phyloP scores from a whole-genome alignment of 2,888 invertebrate genomes.

The Prosapia bicincta region DNA sequence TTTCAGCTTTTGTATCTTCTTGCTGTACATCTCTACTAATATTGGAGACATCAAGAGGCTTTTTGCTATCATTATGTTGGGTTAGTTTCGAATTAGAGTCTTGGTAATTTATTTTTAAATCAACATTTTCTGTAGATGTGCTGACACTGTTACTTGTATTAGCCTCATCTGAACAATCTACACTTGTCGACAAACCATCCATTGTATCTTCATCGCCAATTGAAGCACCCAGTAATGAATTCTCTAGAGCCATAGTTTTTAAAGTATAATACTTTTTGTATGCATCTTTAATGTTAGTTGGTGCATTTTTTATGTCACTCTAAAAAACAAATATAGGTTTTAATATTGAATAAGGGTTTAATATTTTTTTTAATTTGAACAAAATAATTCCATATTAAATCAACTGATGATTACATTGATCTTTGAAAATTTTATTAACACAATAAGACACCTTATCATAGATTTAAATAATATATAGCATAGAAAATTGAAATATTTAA shows the following conservation, averaged over 20 bases:
- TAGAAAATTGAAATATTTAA: no score
- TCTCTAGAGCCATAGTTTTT: constrained; percentile 70
- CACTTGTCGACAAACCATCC: constrained; percentile 34
- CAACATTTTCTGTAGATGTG: background rate
- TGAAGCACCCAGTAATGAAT: constrained; percentile 59
- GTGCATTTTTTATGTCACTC: constrained; percentile 78
- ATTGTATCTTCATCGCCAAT: constrained; percentile 43
- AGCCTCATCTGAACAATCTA: background rate
- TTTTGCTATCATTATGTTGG: no score
- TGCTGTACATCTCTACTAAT: constrained; percentile 39
- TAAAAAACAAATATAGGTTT: no score
- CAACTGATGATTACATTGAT: no score
- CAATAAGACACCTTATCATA: no score
- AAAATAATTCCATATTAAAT: no score
- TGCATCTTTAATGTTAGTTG: constrained; percentile 66
- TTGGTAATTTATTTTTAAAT: background rate
- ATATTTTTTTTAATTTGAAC: no score
- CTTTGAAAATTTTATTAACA: no score
- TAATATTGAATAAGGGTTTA: no score
- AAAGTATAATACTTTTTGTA: constrained; percentile 79
- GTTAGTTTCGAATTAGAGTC: no score
- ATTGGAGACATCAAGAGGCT: no score
- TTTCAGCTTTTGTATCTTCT: constrained; percentile 38
- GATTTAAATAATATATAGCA: no score
- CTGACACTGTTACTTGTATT: background rate